phyloP scores from a whole-genome alignment of 2,888 invertebrate species.

The Euzetes globulus region DNA sequence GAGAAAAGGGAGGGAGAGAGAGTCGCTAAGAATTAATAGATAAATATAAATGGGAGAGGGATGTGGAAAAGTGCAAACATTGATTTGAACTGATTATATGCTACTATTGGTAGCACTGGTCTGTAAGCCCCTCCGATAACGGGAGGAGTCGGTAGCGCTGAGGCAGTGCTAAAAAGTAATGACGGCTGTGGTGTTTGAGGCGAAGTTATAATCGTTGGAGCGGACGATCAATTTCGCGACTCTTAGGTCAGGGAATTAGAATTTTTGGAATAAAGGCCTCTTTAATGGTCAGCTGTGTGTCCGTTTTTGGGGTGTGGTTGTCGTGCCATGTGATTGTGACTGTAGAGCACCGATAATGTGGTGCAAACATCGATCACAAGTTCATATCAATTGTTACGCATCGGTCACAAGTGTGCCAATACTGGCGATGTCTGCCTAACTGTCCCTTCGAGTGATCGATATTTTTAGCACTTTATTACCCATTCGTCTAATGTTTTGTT shows the following conservation, averaged over 20 bases:
- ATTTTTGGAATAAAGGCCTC: neutral
- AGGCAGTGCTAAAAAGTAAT: neutral
- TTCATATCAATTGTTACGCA: slow-evolving; percentile 2
- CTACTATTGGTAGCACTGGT: neutral
- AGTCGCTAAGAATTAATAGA: neutral
- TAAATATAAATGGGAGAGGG: neutral
- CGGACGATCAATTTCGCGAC: slow-evolving; percentile 25
- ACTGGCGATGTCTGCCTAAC: neutral
- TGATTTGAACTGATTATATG: slow-evolving; percentile 4
- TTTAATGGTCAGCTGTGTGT: slow-evolving; percentile 22
- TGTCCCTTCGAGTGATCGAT: slow-evolving; percentile 1
- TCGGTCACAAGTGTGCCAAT: neutral
- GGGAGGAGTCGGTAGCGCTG: neutral
- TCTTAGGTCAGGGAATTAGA: slow-evolving; percentile 16
- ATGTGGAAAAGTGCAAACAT: slow-evolving; percentile 14
- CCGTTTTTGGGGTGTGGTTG: slow-evolving; percentile 18
- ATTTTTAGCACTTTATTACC: slow-evolving; percentile 5
- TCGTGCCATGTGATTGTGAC: neutral
- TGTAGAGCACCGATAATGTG: slow-evolving; percentile 18
- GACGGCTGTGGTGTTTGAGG: slow-evolving; percentile 21
- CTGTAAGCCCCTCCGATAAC: neutral
- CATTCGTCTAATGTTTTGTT: neutral
- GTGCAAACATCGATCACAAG: slow-evolving; percentile 18
- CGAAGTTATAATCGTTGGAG: slow-evolving; percentile 19
- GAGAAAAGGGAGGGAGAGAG: neutral